A percentile compares a stretch with the other conserved stretches of the same genome.
Conservation (phyloP, 2,797 vertebrate species). For the Gymnoscopelus microlampas region DNA sequence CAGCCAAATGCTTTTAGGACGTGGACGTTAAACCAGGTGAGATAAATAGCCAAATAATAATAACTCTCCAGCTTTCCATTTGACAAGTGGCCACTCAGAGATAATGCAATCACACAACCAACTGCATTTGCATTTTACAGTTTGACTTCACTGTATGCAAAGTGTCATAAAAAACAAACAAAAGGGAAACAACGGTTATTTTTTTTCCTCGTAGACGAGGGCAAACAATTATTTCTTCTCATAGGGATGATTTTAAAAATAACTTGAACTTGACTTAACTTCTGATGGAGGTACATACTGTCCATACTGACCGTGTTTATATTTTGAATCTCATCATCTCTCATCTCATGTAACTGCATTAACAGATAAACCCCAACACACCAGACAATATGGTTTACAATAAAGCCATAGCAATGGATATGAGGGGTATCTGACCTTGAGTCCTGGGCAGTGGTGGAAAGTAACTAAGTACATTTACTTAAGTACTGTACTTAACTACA, state of each 20-base stretch:
- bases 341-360: conserved; percentile 23
- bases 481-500: too few relatives aligned
- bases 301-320: too few relatives aligned
- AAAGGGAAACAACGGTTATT: too few relatives aligned
- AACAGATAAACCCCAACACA: conserved; percentile 6
- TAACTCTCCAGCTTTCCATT: conserved; percentile 41
- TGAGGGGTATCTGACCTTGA: conserved; percentile 30
- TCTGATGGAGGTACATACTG: too few relatives aligned
- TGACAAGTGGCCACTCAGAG: conserved; percentile 52
- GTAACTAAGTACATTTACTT: too few relatives aligned
- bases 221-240: too few relatives aligned
- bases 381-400: conserved; percentile 16
- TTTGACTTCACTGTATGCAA: conserved; percentile 31
- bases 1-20: conserved; percentile 29
- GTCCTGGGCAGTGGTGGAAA: conserved; percentile 19
- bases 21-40: conserved; percentile 31
- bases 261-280: background rate
- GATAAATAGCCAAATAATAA: conserved; percentile 64
- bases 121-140: conserved; percentile 64
- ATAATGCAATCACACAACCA: conserved; percentile 38
- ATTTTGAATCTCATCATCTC: conserved; percentile 3
- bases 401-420: conserved; percentile 16
- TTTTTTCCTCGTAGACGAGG: too few relatives aligned
- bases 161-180: conserved; percentile 6
- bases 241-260: background rate